Percentiles rank a stretch among this genome's conserved stretches.
phyloP scores from a whole-genome alignment of 2,797 vertebrate genomes.

The Malacoraja senta region DNA sequence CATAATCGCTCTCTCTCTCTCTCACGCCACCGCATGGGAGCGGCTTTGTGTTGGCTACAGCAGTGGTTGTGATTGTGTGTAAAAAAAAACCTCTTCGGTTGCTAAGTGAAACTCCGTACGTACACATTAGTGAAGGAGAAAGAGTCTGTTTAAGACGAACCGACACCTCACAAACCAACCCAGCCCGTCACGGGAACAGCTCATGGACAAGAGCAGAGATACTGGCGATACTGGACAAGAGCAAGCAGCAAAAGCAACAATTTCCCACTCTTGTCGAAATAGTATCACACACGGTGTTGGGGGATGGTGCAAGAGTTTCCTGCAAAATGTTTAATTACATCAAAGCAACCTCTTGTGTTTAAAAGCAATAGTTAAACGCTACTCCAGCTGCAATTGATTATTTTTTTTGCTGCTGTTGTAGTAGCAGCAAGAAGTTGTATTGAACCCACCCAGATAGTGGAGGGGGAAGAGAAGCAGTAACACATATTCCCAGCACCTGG shows the following conservation, averaged over 20 bases:
- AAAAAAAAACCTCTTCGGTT: constrained; percentile 13
- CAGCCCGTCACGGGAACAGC: background rate
- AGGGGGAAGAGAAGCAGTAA: background rate
- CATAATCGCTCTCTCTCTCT: background rate
- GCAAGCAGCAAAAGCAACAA: background rate
- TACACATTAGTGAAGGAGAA: constrained; percentile 2
- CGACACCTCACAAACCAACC: background rate
- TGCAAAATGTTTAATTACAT: background rate
- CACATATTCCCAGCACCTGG: background rate
- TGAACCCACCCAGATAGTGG: background rate
- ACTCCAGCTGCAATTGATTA: background rate
- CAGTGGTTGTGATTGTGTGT: background rate
- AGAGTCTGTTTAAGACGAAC: background rate
- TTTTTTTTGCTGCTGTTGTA: too few relatives aligned
- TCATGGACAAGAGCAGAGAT: too few relatives aligned
- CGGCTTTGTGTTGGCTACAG: background rate
- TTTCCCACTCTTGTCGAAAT: too few relatives aligned
- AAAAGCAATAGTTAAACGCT: background rate
- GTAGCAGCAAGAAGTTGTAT: background rate
- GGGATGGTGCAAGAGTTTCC: too few relatives aligned
- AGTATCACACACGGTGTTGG: background rate
- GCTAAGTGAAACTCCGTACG: constrained; percentile 37
- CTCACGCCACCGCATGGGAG: background rate
- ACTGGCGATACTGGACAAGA: background rate
- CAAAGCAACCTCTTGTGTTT: background rate